A percentile compares a stretch with the other conserved stretches of the same genome.
Evolutionary conservation across 2,797 vertebrate genomes (phyloP).

Genomic region (Cyprinodon diabolis): DNA sequence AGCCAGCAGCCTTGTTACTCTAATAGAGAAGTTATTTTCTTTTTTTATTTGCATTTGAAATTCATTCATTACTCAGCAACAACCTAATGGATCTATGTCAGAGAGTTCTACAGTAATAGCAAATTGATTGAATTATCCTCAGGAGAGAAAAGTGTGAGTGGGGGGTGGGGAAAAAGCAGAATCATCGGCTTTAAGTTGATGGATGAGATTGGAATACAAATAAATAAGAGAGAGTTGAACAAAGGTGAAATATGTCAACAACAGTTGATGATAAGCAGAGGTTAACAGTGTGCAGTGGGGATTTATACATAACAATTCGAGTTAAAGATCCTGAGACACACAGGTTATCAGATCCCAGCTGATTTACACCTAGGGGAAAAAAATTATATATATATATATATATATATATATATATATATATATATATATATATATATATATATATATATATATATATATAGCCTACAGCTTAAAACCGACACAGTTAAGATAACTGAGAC

Average conservation of each 20-base stretch:
- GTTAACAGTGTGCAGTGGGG: constrained; percentile 26
- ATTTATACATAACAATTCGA: constrained; percentile 15
- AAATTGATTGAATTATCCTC: constrained; percentile 79
- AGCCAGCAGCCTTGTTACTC: constrained; percentile 21
- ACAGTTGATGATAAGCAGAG: constrained; percentile 44
- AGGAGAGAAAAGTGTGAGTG: constrained; percentile 59
- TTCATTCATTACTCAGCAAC: constrained; percentile 79
- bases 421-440: no score
- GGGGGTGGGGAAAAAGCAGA: constrained; percentile 50
- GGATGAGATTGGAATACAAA: constrained; percentile 58
- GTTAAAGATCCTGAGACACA: constrained; percentile 12
- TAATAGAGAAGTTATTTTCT: constrained; percentile 21
- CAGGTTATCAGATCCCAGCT: constrained; percentile 13
- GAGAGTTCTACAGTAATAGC: constrained; percentile 76
- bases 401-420: not conserved
- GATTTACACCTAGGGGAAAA: not conserved
- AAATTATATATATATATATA: no score
- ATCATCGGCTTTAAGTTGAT: constrained; percentile 56
- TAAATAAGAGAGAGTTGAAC: constrained; percentile 34
- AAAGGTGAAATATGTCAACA: constrained; percentile 56
- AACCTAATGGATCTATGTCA: constrained; percentile 76
- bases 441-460: not conserved
- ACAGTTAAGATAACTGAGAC: not conserved
- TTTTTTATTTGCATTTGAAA: constrained; percentile 58
- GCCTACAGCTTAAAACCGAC: constrained; percentile 11